Base-by-base conservation (phyloP, 2,797 vertebrate species). In the Rachycentron canadum region DNA sequence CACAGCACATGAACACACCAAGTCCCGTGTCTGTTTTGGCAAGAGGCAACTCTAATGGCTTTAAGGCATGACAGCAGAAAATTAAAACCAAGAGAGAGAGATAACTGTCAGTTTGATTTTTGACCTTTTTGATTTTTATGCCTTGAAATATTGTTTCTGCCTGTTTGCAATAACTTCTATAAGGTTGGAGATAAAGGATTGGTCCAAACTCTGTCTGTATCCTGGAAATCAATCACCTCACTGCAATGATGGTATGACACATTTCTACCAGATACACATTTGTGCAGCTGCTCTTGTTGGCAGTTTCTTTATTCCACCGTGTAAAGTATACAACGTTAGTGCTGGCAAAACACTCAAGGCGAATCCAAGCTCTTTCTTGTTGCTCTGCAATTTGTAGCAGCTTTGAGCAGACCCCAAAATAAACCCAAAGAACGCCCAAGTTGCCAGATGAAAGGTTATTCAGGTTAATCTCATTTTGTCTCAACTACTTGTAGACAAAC, bases 231-330 rank as follows among this genome's bases (percentile, higher is more conserved):
- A 76, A 83, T 91, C 83, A 84, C 60, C 71, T 67, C 68, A 28
- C 45, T 69, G 70, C 73, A 72, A 50, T 11, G n/a, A 59, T 62
- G 76, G 59, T 70, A 65, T 79, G 85, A 87, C 66, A 74, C 70
- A 50, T 88, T 81, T 83, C 70, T 60, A 85, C 40, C 34, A 73
- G 70, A 85, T 78, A 45, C 69, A 45, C 69, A 78, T 88, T 74
- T 85, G 79, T 73, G 84, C 91, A 93, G 90, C 90, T 91, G 90
- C 69, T 85, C 72, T 80, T 63, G 76, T 68, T 91, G 90, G 91
- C 83, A 58, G 64, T 43, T 71, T 71, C 76, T 70, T 73, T 57
- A 62, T 71, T 74, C 66, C 68, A 45, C 32, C 38, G 68, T 76
- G 76, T 86, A 74, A 85, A 79, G 49, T 79, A 74, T n/a, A 77